These are phyloP conservation scores for Habrosyne pyritoides DNA, from an alignment of 2,888 invertebrate genomes.

Conservation along the genomic window DNA sequence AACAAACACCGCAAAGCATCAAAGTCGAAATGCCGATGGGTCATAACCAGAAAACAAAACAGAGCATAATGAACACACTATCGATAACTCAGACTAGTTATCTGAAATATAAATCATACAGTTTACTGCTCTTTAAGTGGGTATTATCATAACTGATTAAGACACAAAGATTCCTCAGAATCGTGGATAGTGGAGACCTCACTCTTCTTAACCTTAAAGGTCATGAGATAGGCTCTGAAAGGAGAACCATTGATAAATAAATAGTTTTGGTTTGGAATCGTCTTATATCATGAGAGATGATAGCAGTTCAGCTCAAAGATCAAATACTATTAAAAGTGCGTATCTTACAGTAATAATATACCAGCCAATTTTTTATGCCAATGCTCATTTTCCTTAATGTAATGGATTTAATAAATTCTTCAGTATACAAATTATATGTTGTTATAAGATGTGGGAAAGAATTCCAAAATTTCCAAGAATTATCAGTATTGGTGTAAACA, in stretches of 20 bases:
- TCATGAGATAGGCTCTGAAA: conserved; percentile 55
- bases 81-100: conserved; percentile 47
- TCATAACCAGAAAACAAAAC: not conserved
- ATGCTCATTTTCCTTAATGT: not conserved
- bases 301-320: conserved; percentile 1
- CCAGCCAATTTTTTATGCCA: not conserved
- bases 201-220: conserved; percentile 56
- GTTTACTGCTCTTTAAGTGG: conserved; percentile 73
- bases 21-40: not conserved
- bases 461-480: not conserved
- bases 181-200: conserved; percentile 42
- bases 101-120: conserved; percentile 71
- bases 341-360: not conserved
- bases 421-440: not conserved
- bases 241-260: conserved; percentile 46
- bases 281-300: conserved; percentile 4
- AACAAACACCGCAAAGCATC: not conserved
- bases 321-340: not conserved
- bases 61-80: not conserved
- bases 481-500: not conserved
- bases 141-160: conserved; percentile 68
- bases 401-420: not conserved
- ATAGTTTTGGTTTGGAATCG: conserved; percentile 22
- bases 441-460: not conserved
- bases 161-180: conserved; percentile 60